Evolutionary conservation across 2,113 vertebrate genomes (phyloP), one percentile per base, ranked within the genome.

Genomic region (Xiphias gladius): DNA sequence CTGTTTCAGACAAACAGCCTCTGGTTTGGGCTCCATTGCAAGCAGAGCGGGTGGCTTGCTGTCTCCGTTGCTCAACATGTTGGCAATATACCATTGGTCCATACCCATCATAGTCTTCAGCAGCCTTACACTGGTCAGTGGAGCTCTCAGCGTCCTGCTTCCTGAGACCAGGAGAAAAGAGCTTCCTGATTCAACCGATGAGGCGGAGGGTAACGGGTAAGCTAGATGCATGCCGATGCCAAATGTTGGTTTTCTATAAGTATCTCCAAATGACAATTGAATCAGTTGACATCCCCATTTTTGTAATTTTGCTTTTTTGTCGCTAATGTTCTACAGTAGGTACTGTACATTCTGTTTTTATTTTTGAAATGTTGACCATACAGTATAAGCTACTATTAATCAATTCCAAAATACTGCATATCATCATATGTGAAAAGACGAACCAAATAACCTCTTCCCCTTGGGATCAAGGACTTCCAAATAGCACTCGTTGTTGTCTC

Each of bases 131-230:
- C 12, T 96, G 0, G 0, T 83, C 30, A 94, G 71, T 4, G 93
- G 95, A 4, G 35, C 89, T 10, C 86, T 95, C 3, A 91, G 80
- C n/a, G 10, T 90, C 73, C 85, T 96, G 30, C 93, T 97, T 52
- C 96, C 97, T 0, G 97, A 98, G 83, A 98, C 96, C 0, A 46
- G 54, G 0, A 94, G 90, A 11, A 37, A 19, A 5, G 83, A 95
- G 1, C 94, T 97, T 63, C 91, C 81, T 0, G 96, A 97, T 5
- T 86, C 90, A 32, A 79, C 88, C 0, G 20, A 84, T 0, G 86
- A 93, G 58, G 83, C 84, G 0, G 77, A 80, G 46, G 52, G 73
- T 3, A 76, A 79, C 67, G 48, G 55, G 90, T 89, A 41, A 79
- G 58, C 22, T 37, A 61, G 39, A 22, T 37, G 12, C 4, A 26